A percentile compares a stretch with the other conserved stretches of the same genome.
phyloP scores from a whole-genome alignment of 2,888 invertebrate species.

The Bibio marci region DNA sequence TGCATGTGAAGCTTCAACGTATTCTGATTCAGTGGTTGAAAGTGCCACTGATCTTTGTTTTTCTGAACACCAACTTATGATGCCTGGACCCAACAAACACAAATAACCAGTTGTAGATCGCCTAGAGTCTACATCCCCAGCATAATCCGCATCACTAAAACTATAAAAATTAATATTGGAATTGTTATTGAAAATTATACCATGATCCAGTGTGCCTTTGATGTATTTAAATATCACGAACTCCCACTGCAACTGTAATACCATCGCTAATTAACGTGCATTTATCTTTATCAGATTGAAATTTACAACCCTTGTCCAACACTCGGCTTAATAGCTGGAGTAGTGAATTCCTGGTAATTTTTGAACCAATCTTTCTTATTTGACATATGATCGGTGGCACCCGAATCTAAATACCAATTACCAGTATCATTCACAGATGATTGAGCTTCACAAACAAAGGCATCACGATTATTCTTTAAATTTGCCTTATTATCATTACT shows the following conservation, averaged over 20 bases:
- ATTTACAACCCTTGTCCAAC: too few relatives aligned
- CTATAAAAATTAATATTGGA: conserved; percentile 4
- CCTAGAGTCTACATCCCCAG: conserved; percentile 8
- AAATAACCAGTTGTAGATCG: conserved; percentile 8
- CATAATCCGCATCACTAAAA: conserved; percentile 10
- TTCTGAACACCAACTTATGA: conserved; percentile 6
- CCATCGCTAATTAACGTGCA: too few relatives aligned
- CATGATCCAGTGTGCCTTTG: too few relatives aligned
- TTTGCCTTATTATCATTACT: background rate
- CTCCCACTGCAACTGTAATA: too few relatives aligned
- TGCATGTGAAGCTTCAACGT: conserved; percentile 7
- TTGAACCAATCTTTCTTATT: conserved; percentile 5
- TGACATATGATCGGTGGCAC: conserved; percentile 9
- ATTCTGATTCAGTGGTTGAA: conserved; percentile 8
- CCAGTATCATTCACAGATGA: conserved; percentile 3
- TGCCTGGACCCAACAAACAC: conserved; percentile 4
- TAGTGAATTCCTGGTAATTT: conserved; percentile 1
- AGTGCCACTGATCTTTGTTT: conserved; percentile 6
- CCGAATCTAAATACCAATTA: conserved; percentile 9
- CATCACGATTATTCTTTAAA: background rate
- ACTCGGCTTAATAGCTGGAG: too few relatives aligned
- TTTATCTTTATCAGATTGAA: too few relatives aligned
- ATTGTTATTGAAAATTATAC: too few relatives aligned
- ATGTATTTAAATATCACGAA: too few relatives aligned
- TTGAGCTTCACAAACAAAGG: background rate